Conservation (phyloP, 2,888 invertebrate genomes). For the Leptopterna dolabrata region DNA sequence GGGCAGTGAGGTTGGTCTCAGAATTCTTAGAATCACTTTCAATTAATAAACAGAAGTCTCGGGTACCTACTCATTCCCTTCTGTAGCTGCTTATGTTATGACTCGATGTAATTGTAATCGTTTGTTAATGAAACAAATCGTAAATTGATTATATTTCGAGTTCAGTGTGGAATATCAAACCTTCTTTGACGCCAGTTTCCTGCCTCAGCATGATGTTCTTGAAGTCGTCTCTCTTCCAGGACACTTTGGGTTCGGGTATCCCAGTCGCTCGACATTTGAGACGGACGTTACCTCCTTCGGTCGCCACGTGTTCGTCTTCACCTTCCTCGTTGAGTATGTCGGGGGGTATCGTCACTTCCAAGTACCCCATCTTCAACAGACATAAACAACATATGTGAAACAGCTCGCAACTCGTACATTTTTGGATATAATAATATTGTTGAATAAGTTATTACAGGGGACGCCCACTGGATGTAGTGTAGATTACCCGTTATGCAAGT, state of each 20-base stretch:
- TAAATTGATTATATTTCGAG: too few species aligned
- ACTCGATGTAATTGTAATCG: too few species aligned
- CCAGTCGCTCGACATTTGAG: conserved; percentile 85
- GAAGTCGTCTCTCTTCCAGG: conserved; percentile 85
- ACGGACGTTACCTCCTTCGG: conserved; percentile 83
- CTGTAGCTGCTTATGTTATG: too few species aligned
- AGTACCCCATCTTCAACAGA: conserved; percentile 79
- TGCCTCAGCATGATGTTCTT: conserved; percentile 81
- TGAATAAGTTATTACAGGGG: too few species aligned
- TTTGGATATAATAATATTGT: not conserved
- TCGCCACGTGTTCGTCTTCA: conserved; percentile 79
- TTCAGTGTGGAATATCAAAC: conserved; percentile 69
- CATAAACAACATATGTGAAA: not conserved
- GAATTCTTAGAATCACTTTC: too few species aligned
- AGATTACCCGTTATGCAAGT: too few species aligned
- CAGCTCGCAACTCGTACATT: not conserved
- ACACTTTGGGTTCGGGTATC: conserved; percentile 81
- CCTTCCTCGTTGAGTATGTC: conserved; percentile 83
- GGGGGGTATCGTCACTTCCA: conserved; percentile 88
- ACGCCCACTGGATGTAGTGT: too few species aligned
- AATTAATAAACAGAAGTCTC: too few species aligned
- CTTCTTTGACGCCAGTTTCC: conserved; percentile 75
- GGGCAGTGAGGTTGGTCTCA: too few species aligned
- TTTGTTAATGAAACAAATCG: too few species aligned
- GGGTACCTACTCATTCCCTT: too few species aligned